These are phyloP conservation scores for Daptonema setosum DNA, from an alignment of 2,888 invertebrate genomes.

Conservation along the genomic window DNA sequence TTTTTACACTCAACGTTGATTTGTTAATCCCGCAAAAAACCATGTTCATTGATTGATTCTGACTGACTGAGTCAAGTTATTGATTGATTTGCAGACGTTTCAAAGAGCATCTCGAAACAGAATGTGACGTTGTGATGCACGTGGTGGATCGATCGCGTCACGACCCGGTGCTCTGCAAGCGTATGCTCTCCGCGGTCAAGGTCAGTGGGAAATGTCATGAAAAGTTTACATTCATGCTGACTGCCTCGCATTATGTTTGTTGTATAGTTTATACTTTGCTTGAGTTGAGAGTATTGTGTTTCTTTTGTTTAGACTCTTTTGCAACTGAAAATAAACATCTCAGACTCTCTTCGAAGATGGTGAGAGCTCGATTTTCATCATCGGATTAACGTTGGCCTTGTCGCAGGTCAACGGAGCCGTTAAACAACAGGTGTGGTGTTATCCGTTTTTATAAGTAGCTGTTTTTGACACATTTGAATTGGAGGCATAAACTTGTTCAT, in stretches of 20 bases:
- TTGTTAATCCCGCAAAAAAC: no score
- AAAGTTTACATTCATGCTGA: background rate
- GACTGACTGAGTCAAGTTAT: no score
- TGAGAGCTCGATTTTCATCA: background rate
- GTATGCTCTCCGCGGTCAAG: background rate
- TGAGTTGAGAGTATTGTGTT: no score
- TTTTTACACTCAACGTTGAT: no score
- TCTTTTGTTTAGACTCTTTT: no score
- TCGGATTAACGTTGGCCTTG: background rate
- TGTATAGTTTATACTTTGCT: no score
- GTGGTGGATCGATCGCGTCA: background rate
- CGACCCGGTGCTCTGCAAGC: background rate
- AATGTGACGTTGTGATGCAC: background rate
- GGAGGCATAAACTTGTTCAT: no score
- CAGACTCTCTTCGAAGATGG: no score
- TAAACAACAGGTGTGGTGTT: background rate
- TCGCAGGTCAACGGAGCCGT: background rate
- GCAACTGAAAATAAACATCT: no score
- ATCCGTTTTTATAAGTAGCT: background rate
- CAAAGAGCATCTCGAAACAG: background rate
- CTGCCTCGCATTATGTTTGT: background rate
- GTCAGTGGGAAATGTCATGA: background rate
- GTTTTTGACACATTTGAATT: no score
- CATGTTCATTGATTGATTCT: no score
- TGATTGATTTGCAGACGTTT: no score